These are phyloP conservation scores for Mus musculus DNA, from an alignment of 2,113 vertebrate genomes.

Conservation along the genomic window DNA sequence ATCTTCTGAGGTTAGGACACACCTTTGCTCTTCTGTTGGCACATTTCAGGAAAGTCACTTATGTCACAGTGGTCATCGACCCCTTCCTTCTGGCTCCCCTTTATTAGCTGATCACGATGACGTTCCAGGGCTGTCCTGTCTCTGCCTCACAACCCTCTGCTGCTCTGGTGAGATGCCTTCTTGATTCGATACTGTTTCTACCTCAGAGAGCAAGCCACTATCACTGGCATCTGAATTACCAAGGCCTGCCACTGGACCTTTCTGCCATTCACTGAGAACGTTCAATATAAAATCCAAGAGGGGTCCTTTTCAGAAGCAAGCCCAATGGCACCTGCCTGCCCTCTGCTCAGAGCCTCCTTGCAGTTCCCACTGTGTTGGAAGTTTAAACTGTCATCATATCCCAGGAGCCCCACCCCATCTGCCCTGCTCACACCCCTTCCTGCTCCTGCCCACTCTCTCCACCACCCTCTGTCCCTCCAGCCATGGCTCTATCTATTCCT, in stretches of 20 bases:
- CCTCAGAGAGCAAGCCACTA: neutral
- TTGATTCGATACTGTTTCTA: neutral
- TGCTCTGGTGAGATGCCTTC: slow-evolving; percentile 5
- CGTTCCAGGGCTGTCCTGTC: neutral
- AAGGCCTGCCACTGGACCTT: neutral
- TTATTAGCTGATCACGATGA: neutral
- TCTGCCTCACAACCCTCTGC: neutral
- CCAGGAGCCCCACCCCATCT: neutral
- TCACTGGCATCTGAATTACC: neutral
- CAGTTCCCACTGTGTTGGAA: neutral
- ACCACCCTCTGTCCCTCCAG: neutral
- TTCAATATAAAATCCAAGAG: neutral
- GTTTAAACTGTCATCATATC: neutral
- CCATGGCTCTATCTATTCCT: neutral
- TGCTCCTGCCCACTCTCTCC: neutral
- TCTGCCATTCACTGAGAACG: neutral
- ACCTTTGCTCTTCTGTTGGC: neutral
- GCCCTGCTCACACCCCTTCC: neutral
- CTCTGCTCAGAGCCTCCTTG: neutral
- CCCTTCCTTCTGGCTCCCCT: neutral
- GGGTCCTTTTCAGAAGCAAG: neutral
- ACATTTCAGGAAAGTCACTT: neutral
- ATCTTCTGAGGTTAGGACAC: neutral
- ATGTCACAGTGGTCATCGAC: neutral
- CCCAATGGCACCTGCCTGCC: neutral